Evolutionary conservation across 2,113 vertebrate genomes (phyloP).

Genomic region (Larimichthys polyactis): DNA sequence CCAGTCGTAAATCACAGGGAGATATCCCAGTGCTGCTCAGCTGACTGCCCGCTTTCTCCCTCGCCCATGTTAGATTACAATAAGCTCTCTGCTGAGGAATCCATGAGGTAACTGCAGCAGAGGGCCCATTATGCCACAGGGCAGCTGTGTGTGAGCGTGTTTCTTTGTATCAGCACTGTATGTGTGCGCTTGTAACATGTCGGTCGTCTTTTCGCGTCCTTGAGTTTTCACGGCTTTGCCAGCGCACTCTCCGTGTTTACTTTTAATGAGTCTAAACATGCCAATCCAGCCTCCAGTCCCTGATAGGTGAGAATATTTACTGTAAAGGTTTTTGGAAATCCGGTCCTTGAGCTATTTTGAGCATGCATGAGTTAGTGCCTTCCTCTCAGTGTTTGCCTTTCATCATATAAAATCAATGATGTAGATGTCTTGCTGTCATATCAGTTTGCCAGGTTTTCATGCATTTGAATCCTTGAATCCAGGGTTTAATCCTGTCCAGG

Average conservation of each 20-base stretch:
- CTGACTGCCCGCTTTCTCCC: conserved; percentile 52
- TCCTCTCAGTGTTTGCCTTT: conserved; percentile 40
- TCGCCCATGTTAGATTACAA: conserved; percentile 60
- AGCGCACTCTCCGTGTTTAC: conserved; percentile 11
- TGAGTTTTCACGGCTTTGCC: conserved; percentile 23
- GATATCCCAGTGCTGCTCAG: conserved; percentile 57
- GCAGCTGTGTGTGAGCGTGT: conserved; percentile 26
- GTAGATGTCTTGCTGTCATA: conserved; percentile 18
- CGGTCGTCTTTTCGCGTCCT: background rate
- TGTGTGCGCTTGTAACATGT: conserved; percentile 8
- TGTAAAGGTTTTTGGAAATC: conserved; percentile 17
- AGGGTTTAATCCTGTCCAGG: background rate
- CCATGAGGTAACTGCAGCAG: conserved; percentile 53
- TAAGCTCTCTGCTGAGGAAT: conserved; percentile 62
- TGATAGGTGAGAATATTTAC: conserved; percentile 39
- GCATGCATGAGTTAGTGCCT: conserved; percentile 34
- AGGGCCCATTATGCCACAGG: conserved; percentile 43
- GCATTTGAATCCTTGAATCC: background rate
- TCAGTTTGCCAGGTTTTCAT: conserved; percentile 24
- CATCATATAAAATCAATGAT: conserved; percentile 8
- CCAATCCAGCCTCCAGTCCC: background rate
- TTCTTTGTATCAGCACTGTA: conserved; percentile 7
- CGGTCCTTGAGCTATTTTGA: conserved; percentile 43
- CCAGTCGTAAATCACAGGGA: conserved; percentile 68
- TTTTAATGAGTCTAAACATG: conserved; percentile 24